Conservation (phyloP, 2,797 vertebrate genomes). For the Hemitrygon akajei region DNA sequence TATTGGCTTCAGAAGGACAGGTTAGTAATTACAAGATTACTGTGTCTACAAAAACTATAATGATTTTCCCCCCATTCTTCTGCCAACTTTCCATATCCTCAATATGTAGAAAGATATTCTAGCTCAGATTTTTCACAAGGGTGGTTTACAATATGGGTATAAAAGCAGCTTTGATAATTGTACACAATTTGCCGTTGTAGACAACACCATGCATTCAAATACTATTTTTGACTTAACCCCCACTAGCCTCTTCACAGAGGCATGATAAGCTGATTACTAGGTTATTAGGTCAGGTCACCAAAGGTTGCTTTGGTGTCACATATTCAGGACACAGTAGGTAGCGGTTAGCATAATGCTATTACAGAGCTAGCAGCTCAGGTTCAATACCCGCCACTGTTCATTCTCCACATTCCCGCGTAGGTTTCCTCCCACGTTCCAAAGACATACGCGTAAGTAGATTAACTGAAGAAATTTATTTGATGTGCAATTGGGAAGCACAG, state of each 20-base stretch:
- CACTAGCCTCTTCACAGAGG: background rate
- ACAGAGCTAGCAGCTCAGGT: too few relatives aligned
- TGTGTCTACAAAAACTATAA: background rate
- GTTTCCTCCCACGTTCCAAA: too few relatives aligned
- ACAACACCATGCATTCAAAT: background rate
- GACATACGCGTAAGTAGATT: too few relatives aligned
- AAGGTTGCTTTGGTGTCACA: background rate
- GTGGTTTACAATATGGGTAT: background rate
- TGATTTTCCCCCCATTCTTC: background rate
- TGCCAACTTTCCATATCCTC: background rate
- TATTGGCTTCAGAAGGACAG: background rate
- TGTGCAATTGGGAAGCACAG: too few relatives aligned
- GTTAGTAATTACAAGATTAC: background rate
- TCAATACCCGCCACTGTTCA: too few relatives aligned
- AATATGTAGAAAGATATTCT: background rate
- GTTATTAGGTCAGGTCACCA: background rate
- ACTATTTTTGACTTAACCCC: background rate
- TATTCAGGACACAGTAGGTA: too few relatives aligned
- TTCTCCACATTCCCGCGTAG: too few relatives aligned
- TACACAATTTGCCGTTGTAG: background rate
- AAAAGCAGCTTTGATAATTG: background rate
- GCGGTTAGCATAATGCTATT: too few relatives aligned
- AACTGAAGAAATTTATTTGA: too few relatives aligned
- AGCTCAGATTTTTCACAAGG: background rate
- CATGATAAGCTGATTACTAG: background rate